Evolutionary conservation across 2,888 invertebrate genomes (phyloP), one percentile per base, ranked within the genome.

Genomic region (Plebejus anna): DNA sequence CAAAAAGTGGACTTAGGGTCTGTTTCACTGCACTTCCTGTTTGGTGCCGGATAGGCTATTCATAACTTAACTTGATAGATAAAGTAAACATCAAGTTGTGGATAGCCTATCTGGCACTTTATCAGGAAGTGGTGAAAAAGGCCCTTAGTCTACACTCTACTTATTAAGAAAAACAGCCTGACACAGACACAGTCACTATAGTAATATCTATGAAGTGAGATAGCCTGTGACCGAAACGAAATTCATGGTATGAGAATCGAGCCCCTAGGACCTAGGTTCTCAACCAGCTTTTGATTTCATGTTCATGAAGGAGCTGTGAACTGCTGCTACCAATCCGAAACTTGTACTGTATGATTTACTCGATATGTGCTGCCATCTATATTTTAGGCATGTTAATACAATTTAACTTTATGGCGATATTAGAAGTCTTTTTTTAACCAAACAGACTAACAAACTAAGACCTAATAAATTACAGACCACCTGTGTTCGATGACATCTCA

Each of bases 381-480:
- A 55, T 55, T 55, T 16, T 32, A 1, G 2, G 32, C 16, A 13
- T 4, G 59, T 1, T 59, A 59, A 59, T 59, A 59, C n/a, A 59
- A n/a, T 59, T 22, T 55, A 16, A 55, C 55, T 16, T 16, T 16
- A 55, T 55, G 22, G 22, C 9, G 2, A 22, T n/a, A 59, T 59
- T n/a, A 22, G 28, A 4, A n/a, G 6, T 66, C 11, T 66, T 59
- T 61, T 61, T 28, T 66, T 1, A 28, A 11, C 11, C 22, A 66
- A 66, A 61, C 11, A 66, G 11, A 28, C 32, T 66, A 36, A 32
- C 13, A 5, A 36, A 66, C 32, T 66, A 66, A 66, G 66, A 66
- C 66, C 66, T 16, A 66, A 71, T 71, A 42, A 71, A 71, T 42
- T 22, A 42, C 42, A 71, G 71, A 71, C 71, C 71, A 71, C 71